Conservation (phyloP, 2,113 vertebrate species). For the Sus scrofa region DNA sequence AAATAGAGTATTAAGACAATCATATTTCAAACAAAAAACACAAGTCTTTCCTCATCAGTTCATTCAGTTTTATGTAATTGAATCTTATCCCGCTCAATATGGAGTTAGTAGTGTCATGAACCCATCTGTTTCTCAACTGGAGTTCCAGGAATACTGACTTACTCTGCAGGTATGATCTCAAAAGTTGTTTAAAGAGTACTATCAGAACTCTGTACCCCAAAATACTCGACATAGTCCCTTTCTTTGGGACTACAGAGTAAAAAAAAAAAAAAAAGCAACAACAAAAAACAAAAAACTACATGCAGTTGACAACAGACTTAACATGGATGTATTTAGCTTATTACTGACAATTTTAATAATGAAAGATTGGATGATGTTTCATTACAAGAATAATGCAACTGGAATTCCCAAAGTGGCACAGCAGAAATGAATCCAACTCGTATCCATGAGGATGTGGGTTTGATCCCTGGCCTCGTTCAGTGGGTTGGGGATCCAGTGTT, state of each 20-base stretch:
- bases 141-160: constrained; percentile 29
- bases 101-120: neutral
- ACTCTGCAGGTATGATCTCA: neutral
- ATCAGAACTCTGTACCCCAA: neutral
- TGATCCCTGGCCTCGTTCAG: too few relatives aligned
- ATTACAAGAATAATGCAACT: neutral
- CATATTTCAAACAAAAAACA: neutral
- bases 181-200: neutral
- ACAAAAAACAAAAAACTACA: neutral
- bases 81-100: neutral
- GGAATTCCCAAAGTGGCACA: too few relatives aligned
- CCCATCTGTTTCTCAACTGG: neutral
- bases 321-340: neutral
- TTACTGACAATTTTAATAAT: neutral
- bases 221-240: neutral
- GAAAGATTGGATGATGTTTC: neutral
- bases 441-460: too few relatives aligned
- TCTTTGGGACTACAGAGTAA: neutral
- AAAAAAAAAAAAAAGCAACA: neutral
- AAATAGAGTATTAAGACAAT: neutral
- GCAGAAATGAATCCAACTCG: too few relatives aligned
- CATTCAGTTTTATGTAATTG: neutral
- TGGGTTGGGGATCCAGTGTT: too few relatives aligned
- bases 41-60: neutral
- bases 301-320: neutral